Evolutionary conservation across 1,140 invertebrate genomes (phyloP).

Genomic region (Drosophila sechellia): DNA sequence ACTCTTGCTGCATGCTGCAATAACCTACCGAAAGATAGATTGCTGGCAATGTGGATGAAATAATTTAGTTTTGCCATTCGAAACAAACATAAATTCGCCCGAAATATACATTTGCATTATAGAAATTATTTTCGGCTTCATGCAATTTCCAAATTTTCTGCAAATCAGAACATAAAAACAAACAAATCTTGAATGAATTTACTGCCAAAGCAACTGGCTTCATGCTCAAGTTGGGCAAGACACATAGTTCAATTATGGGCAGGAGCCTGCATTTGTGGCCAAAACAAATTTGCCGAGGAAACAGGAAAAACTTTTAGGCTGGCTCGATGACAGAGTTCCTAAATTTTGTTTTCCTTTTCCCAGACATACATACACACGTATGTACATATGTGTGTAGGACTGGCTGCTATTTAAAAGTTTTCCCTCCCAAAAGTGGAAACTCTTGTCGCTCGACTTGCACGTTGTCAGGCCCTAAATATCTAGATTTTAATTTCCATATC

Average conservation of each 20-base stretch:
- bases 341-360: neutral
- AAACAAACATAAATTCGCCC: constrained; percentile 24
- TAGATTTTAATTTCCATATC: constrained; percentile 27
- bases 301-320: constrained; percentile 58
- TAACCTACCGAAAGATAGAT: constrained; percentile 8
- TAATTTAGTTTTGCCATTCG: constrained; percentile 40
- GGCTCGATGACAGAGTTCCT: constrained; percentile 21
- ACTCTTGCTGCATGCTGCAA: neutral
- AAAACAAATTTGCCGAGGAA: constrained; percentile 57
- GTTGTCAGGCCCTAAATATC: constrained; percentile 59
- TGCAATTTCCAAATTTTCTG: constrained; percentile 48
- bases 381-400: constrained; percentile 48
- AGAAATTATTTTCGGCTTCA: constrained; percentile 48
- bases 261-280: constrained; percentile 13
- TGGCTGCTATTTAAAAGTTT: constrained; percentile 68
- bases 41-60: constrained; percentile 15
- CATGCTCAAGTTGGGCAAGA: constrained; percentile 18
- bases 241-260: constrained; percentile 61
- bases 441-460: constrained; percentile 59
- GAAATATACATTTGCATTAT: constrained; percentile 10
- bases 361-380: constrained; percentile 10
- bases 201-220: constrained; percentile 45
- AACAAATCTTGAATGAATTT: constrained; percentile 28
- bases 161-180: constrained; percentile 29
- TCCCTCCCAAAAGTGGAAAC: constrained; percentile 70